A percentile compares a stretch with the other conserved stretches of the same genome.
Evolutionary conservation across 2,888 invertebrate species (phyloP).

Genomic region (Alitta virens): DNA sequence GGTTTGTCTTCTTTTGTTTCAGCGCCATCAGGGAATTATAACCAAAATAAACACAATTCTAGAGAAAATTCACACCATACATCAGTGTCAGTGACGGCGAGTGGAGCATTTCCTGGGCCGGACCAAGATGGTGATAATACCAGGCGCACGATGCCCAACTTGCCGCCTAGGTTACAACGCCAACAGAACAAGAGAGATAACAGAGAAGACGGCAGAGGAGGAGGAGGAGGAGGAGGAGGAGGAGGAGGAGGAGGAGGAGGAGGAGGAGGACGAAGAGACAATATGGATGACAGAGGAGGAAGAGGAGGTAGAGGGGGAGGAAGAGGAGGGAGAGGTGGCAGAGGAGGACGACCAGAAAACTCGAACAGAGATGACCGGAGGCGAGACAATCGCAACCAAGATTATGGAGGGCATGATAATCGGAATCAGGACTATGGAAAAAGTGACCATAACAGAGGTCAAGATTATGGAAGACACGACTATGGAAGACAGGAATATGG

Average conservation of each 20-base stretch:
- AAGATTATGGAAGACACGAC: background rate
- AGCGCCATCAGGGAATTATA: no score
- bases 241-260: background rate
- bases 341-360: background rate
- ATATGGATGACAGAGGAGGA: background rate
- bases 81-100: background rate
- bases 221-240: background rate
- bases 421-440: background rate
- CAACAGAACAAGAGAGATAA: slow-evolving; percentile 11
- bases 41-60: no score
- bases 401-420: background rate
- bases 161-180: slow-evolving; percentile 14
- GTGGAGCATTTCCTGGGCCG: no score
- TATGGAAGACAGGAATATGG: background rate
- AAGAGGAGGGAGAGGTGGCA: background rate
- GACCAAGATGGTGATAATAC: background rate
- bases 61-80: no score
- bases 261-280: no score
- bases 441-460: background rate
- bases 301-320: no score
- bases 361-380: background rate
- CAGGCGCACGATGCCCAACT: slow-evolving; percentile 4
- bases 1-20: no score
- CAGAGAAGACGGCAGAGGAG: background rate
- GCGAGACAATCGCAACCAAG: background rate